Conservation (phyloP, 1,140 invertebrate species). For the Phenacoccus solenopsis region DNA sequence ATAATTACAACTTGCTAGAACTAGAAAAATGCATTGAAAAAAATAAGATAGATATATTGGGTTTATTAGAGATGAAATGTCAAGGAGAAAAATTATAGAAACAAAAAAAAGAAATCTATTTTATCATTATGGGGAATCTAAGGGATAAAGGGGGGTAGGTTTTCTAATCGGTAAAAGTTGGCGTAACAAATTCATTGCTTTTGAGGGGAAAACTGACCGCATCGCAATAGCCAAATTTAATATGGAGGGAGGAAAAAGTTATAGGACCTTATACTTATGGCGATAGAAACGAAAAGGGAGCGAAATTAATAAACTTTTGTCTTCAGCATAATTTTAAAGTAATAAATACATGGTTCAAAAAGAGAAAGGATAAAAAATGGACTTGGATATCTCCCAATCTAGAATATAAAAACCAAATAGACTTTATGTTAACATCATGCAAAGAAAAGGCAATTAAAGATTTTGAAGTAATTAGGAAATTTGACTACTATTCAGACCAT, state of each 20-base stretch:
- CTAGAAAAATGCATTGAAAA: not conserved
- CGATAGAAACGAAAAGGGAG: not conserved
- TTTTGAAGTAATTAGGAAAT: not conserved
- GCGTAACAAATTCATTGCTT: not conserved
- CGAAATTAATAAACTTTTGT: not conserved
- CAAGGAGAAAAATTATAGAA: not conserved
- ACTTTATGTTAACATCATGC: not conserved
- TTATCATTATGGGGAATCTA: not conserved
- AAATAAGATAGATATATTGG: not conserved
- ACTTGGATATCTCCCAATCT: conserved; percentile 12
- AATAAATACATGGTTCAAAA: conserved; percentile 6
- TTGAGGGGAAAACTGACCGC: not conserved
- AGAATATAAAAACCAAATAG: conserved; percentile 5
- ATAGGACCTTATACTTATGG: not conserved
- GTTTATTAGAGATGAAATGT: not conserved
- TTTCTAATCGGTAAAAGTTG: not conserved
- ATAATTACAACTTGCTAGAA: not conserved
- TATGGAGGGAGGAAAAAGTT: not conserved
- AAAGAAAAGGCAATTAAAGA: not conserved
- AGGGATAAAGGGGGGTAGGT: not conserved
- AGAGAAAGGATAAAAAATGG: not conserved
- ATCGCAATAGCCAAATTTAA: not conserved
- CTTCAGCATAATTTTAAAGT: not conserved
- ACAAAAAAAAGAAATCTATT: not conserved
- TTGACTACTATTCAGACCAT: no score